Conservation (phyloP, 1,140 invertebrate species). For the Cyphomyrmex costatus region DNA sequence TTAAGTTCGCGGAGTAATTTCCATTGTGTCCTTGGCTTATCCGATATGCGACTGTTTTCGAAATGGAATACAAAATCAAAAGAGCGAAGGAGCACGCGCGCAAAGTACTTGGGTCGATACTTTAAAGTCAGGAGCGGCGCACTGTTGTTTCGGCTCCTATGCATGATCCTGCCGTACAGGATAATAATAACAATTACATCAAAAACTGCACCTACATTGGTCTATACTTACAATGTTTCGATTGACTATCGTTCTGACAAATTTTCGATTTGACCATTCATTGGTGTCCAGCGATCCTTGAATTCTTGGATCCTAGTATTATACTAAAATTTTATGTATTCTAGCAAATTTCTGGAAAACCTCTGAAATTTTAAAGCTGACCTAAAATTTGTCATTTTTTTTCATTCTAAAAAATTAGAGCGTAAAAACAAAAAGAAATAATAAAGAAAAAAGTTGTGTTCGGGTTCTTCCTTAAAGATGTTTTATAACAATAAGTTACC, state of each 20-base stretch:
- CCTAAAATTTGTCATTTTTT: no score
- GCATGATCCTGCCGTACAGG: not conserved
- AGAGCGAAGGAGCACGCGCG: slow-evolving; percentile 55
- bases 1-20: slow-evolving; percentile 30
- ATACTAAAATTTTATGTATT: no score
- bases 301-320: no score
- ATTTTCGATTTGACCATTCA: not conserved
- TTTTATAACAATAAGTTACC: no score
- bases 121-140: slow-evolving; percentile 53
- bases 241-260: not conserved
- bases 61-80: slow-evolving; percentile 60
- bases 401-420: no score
- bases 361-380: no score
- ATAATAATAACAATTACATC: slow-evolving; percentile 20
- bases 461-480: no score
- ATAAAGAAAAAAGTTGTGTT: no score
- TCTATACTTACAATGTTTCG: not conserved
- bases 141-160: slow-evolving; percentile 7
- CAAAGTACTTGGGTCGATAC: slow-evolving; percentile 53
- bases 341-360: no score
- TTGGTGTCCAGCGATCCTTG: no score
- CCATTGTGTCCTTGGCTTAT: slow-evolving; percentile 30
- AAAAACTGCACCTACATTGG: not conserved
- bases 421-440: no score
- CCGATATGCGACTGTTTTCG: slow-evolving; percentile 41